Evolutionary conservation across 2,797 vertebrate species (phyloP).

Genomic region (Jordanella pulchra): DNA sequence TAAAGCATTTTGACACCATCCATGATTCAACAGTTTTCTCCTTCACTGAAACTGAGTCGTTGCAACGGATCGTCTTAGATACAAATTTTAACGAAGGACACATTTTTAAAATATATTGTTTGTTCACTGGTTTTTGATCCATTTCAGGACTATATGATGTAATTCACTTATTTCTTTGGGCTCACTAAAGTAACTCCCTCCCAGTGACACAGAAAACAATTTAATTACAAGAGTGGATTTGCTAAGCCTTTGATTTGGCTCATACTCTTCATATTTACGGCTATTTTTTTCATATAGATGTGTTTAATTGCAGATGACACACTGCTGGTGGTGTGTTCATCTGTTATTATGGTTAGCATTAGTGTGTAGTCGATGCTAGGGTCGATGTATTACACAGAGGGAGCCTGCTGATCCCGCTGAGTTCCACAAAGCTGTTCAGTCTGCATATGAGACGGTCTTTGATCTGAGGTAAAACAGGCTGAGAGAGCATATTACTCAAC

Average conservation of each 20-base stretch:
- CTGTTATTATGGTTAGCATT: slow-evolving; percentile 28
- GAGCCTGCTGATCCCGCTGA: slow-evolving; percentile 42
- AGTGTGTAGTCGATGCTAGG: slow-evolving; percentile 32
- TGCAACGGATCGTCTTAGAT: slow-evolving; percentile 20
- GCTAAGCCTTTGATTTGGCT: background rate
- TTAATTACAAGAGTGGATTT: background rate
- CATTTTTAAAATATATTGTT: slow-evolving; percentile 13
- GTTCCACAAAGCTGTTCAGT: slow-evolving; percentile 47
- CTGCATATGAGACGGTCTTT: slow-evolving; percentile 54
- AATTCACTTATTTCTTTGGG: background rate
- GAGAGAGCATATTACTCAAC: slow-evolving; percentile 29
- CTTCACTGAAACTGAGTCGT: slow-evolving; percentile 28
- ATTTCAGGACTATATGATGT: background rate
- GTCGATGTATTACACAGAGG: slow-evolving; percentile 53
- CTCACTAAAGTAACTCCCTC: slow-evolving; percentile 16
- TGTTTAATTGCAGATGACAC: slow-evolving; percentile 33
- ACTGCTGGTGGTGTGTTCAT: slow-evolving; percentile 17
- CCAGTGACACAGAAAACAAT: slow-evolving; percentile 7
- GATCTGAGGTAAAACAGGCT: slow-evolving; percentile 50
- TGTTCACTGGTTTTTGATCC: slow-evolving; percentile 25
- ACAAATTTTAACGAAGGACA: slow-evolving; percentile 34
- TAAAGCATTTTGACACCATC: slow-evolving; percentile 36
- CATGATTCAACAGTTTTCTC: slow-evolving; percentile 20
- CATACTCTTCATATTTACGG: background rate
- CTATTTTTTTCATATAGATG: slow-evolving; percentile 1